Evolutionary conservation across 2,113 vertebrate genomes (phyloP).

Genomic region (Oncorhynchus gorbuscha): DNA sequence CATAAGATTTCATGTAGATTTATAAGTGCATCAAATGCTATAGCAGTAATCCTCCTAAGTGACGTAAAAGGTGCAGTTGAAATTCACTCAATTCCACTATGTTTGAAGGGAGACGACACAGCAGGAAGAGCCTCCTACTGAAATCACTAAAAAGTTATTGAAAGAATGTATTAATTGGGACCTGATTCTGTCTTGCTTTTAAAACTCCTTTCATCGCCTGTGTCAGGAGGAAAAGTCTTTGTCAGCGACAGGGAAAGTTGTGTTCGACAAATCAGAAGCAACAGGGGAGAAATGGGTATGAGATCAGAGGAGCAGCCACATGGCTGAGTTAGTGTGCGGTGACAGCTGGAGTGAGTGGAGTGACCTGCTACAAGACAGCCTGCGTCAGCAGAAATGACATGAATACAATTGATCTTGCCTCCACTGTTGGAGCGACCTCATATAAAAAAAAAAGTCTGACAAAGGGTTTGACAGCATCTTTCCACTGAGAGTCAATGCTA

Average conservation of each 20-base stretch:
- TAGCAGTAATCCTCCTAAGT: neutral
- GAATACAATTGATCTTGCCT: conserved; percentile 50
- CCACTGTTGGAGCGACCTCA: conserved; percentile 31
- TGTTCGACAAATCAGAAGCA: conserved; percentile 34
- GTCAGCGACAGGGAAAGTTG: neutral
- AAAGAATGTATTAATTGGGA: neutral
- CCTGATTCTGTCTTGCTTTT: neutral
- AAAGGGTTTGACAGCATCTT: conserved; percentile 49
- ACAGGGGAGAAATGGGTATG: conserved; percentile 22
- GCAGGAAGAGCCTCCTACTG: neutral
- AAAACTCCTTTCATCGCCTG: neutral
- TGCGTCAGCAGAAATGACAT: conserved; percentile 49
- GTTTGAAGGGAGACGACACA: neutral
- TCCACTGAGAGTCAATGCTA: conserved; percentile 28
- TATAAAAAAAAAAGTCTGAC: conserved; percentile 32
- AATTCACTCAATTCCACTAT: neutral
- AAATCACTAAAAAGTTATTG: neutral
- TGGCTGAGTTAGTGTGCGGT: conserved; percentile 35
- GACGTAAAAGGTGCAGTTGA: neutral
- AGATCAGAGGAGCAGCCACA: conserved; percentile 32
- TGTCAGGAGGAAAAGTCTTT: neutral
- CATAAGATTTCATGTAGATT: neutral
- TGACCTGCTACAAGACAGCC: conserved; percentile 27
- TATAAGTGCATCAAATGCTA: neutral
- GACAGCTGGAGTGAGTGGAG: conserved; percentile 47